Conservation (phyloP, 2,797 vertebrate genomes). For the Gambelia wislizenii region DNA sequence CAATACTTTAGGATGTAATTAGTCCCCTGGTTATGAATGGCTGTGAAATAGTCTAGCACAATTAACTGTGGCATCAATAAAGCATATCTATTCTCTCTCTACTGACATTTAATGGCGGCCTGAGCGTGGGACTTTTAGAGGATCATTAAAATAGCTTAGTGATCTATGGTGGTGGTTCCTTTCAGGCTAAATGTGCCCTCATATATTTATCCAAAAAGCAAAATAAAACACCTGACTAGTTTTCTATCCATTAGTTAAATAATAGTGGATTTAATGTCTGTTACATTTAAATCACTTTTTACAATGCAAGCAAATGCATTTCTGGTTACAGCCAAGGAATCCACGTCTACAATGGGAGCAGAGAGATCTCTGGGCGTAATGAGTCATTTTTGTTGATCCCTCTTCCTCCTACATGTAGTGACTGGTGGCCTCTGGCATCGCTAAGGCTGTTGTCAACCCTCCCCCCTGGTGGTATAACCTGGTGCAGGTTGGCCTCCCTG, state of each 20-base stretch:
- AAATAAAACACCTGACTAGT: slow-evolving; percentile 37
- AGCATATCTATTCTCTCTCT: slow-evolving; percentile 32
- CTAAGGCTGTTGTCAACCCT: too few species aligned
- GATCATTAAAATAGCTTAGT: slow-evolving; percentile 55
- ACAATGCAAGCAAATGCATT: background rate
- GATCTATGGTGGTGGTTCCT: slow-evolving; percentile 9
- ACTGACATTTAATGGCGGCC: slow-evolving; percentile 29
- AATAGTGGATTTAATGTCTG: slow-evolving; percentile 1
- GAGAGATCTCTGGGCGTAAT: background rate
- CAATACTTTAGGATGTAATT: slow-evolving; percentile 62
- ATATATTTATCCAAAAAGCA: slow-evolving; percentile 30
- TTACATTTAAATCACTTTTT: background rate
- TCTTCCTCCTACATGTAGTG: too few species aligned
- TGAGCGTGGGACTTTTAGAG: background rate
- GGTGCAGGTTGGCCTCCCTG: too few species aligned
- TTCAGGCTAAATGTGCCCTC: background rate
- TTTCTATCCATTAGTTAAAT: slow-evolving; percentile 45
- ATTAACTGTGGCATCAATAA: slow-evolving; percentile 58
- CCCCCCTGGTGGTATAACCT: too few species aligned
- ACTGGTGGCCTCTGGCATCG: too few species aligned
- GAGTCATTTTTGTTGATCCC: background rate
- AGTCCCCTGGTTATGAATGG: slow-evolving; percentile 67
- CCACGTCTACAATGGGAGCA: background rate
- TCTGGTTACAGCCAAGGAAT: background rate
- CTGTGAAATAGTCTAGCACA: slow-evolving; percentile 59